phyloP scores from a whole-genome alignment of 2,113 vertebrate species.

The Phalacrocorax aristotelis region DNA sequence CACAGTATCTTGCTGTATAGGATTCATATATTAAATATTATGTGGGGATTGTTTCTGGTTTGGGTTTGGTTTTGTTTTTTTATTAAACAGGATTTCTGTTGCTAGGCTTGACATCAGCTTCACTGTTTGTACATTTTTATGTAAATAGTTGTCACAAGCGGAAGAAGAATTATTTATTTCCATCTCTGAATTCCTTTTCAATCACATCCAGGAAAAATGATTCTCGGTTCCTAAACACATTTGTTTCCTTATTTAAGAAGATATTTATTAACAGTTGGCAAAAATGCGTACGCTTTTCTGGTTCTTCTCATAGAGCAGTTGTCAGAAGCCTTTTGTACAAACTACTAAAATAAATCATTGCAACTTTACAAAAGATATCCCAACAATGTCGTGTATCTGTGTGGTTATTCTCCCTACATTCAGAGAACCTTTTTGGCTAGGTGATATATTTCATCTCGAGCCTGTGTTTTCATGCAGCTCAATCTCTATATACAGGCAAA shows the following conservation, averaged over 20 bases:
- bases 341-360: constrained; percentile 72
- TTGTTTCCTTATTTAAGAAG: constrained; percentile 81
- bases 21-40: constrained; percentile 48
- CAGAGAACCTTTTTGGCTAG: not conserved
- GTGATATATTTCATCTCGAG: not conserved
- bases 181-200: constrained; percentile 60
- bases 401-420: constrained; percentile 42
- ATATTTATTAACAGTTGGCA: constrained; percentile 81
- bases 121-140: constrained; percentile 75
- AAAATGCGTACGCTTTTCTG: constrained; percentile 55
- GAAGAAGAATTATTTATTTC: constrained; percentile 80
- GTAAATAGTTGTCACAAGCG: constrained; percentile 78
- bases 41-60: constrained; percentile 35
- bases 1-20: constrained; percentile 18
- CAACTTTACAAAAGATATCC: constrained; percentile 70
- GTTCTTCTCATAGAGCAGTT: constrained; percentile 63
- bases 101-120: constrained; percentile 56
- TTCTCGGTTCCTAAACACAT: constrained; percentile 60
- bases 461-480: not conserved
- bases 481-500: not conserved
- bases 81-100: constrained; percentile 26
- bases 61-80: not conserved
- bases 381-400: not conserved
- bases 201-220: constrained; percentile 40
- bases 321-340: constrained; percentile 73